phyloP scores from a whole-genome alignment of 2,797 vertebrate genomes.

The Anisognathus igniventris region DNA sequence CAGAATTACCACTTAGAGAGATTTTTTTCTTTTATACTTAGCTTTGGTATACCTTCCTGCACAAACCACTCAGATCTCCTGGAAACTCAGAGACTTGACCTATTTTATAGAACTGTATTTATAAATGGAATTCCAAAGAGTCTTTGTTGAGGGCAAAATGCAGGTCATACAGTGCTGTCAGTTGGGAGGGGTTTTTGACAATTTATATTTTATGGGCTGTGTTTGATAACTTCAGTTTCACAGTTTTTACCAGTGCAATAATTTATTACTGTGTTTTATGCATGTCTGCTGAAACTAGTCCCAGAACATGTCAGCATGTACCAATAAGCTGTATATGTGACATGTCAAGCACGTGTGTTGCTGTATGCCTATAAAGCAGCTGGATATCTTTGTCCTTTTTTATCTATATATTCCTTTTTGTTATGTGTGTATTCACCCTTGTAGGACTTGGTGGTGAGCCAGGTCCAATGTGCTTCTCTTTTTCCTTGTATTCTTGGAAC shows the following conservation, averaged over 20 bases:
- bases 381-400: not conserved
- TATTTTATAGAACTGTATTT: not conserved
- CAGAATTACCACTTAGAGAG: constrained; percentile 21
- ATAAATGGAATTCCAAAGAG: not conserved
- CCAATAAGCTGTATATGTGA: not conserved
- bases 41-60: not conserved
- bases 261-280: not conserved
- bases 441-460: not conserved
- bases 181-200: not conserved
- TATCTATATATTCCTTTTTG: not conserved
- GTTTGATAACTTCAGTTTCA: not conserved
- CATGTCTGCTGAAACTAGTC: not conserved
- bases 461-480: not conserved
- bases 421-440: not conserved
- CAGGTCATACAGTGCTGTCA: not conserved
- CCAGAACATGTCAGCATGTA: not conserved
- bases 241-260: not conserved
- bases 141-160: not conserved
- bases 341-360: not conserved
- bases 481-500: not conserved
- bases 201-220: not conserved
- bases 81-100: not conserved
- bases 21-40: not conserved
- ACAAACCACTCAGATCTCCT: not conserved
- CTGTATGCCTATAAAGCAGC: not conserved